Evolutionary conservation across 2,113 vertebrate species (phyloP).

Genomic region (Perccottus glenii): DNA sequence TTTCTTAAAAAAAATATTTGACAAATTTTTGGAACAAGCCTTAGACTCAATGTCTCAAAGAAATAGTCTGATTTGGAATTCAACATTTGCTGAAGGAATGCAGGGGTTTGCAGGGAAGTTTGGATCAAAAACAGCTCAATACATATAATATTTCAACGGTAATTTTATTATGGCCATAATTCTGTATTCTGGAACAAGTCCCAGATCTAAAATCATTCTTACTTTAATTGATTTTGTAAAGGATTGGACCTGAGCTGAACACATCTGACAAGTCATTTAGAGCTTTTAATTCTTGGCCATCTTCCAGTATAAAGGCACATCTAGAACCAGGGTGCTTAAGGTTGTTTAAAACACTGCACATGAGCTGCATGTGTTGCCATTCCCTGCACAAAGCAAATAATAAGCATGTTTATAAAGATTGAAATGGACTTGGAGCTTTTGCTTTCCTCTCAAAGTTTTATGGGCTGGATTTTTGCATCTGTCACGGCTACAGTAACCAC

Average conservation of each 20-base stretch:
- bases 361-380: not conserved
- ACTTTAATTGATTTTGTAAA: slow-evolving; percentile 14
- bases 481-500: slow-evolving; percentile 30
- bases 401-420: too few species aligned
- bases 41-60: slow-evolving; percentile 1
- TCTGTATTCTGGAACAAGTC: slow-evolving; percentile 3
- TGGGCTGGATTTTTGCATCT: slow-evolving; percentile 24
- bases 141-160: slow-evolving; percentile 4
- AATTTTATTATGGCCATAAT: not conserved
- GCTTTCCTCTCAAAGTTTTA: too few species aligned
- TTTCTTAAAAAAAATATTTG: not conserved
- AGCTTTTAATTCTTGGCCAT: slow-evolving; percentile 33
- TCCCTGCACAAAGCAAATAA: slow-evolving; percentile 19
- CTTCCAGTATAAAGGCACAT: slow-evolving; percentile 13
- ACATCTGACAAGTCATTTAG: slow-evolving; percentile 27
- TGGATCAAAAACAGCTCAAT: slow-evolving; percentile 20
- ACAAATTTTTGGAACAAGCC: not conserved
- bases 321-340: not conserved
- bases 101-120: not conserved
- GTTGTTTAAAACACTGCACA: slow-evolving; percentile 6
- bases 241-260: not conserved
- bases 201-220: slow-evolving; percentile 11
- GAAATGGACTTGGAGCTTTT: too few species aligned
- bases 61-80: slow-evolving; percentile 18
- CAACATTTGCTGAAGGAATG: not conserved